Evolutionary conservation across 2,113 vertebrate species (phyloP), one percentile per base, ranked within the genome.

Genomic region (Phaethornis superciliosus): DNA sequence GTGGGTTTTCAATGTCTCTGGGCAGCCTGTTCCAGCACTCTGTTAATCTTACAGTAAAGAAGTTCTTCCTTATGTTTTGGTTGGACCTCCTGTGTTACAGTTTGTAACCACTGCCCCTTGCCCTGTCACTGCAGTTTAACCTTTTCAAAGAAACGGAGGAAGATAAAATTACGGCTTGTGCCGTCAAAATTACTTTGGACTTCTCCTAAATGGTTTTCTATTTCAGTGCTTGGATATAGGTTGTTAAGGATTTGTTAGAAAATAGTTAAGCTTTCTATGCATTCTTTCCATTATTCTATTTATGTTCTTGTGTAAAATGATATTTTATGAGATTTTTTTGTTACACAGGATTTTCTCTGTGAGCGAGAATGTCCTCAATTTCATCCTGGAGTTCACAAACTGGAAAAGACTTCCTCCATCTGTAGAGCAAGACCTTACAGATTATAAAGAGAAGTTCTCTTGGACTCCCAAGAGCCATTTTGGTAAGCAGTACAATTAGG

Each of bases 401-500:
- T 96, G 95, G 96, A 96, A 95, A 35, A 92, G 85, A 26, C 95
- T 96, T 78, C 94, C 94, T 78, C 72, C 79, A 74, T 27, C 18
- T 55, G 85, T 94, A 30, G 88, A 96, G 44, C 52, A 74, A 40
- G 26, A 90, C 71, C 80, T 96, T 58, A 80, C 56, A 8, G 63
- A 92, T 14, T 83, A 85, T 85, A 94, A 81, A 69, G 85, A 96
- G 79, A 63, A 69, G 15, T 72, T 85, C 16, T 6, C 32, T 20
- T 94, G 96, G 96, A 75, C 56, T 93, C 87, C 88, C 20, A 94
- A 83, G 64, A 95, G 85, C 71, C 79, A 83, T 42, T 96, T 95
- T 55, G 90, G 96, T 96, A 92, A 93, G 95, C 6, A 24, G 2
- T 30, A n/a, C 16, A 26, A 32, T 11, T 47, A 40, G 47, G 24